These are phyloP conservation scores for Pinna nobilis DNA, from an alignment of 1,140 invertebrate species.

Conservation along the genomic window DNA sequence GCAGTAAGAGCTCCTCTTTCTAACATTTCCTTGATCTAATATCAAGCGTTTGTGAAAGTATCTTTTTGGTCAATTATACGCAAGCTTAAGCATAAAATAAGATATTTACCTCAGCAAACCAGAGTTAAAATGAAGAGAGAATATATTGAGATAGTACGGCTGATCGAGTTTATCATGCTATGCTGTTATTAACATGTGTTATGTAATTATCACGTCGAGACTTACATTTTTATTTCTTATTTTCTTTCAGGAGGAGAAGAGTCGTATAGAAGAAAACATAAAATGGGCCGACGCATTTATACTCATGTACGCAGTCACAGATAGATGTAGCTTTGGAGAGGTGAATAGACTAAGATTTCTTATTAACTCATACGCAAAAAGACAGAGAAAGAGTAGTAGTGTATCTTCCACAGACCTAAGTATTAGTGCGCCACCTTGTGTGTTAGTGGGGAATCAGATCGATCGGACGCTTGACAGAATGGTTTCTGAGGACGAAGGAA, in stretches of 20 bases:
- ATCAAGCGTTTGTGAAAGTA: neutral
- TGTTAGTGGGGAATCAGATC: conserved; percentile 90
- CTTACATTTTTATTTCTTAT: neutral
- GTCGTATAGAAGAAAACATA: conserved; percentile 85
- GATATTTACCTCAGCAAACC: too few relatives aligned
- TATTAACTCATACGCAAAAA: conserved; percentile 85
- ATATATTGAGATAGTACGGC: neutral
- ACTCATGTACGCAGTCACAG: conserved; percentile 94
- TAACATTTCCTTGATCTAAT: neutral
- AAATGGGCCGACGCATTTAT: conserved; percentile 91
- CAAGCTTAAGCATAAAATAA: neutral
- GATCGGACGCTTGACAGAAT: conserved; percentile 93
- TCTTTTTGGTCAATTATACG: neutral
- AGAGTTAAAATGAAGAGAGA: neutral
- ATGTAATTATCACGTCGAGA: neutral
- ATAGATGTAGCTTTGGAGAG: conserved; percentile 87
- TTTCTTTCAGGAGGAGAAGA: conserved; percentile 82
- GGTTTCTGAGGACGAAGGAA: conserved; percentile 90
- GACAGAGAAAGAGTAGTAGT: conserved; percentile 76
- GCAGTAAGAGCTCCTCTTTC: neutral
- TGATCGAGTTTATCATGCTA: neutral
- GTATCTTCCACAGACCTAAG: conserved; percentile 76
- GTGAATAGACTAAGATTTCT: conserved; percentile 87
- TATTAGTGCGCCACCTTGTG: conserved; percentile 78
- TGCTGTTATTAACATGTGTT: neutral